phyloP scores from a whole-genome alignment of 2,888 invertebrate genomes.

The Folsomia candida region DNA sequence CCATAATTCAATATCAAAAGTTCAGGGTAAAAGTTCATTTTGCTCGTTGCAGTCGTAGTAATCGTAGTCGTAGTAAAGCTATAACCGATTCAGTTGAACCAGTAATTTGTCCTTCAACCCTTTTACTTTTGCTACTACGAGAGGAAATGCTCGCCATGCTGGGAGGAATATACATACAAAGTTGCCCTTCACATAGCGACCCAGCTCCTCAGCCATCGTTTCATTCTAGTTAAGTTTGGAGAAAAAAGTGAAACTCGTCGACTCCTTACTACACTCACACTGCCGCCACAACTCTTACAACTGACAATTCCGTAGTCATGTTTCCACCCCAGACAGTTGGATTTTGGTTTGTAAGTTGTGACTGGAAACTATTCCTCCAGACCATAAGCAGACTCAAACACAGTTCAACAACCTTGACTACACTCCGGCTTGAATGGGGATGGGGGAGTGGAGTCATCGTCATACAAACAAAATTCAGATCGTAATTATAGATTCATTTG shows the following conservation, averaged over 20 bases:
- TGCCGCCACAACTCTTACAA: not conserved
- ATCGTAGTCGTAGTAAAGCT: too few relatives aligned
- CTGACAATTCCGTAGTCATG: not conserved
- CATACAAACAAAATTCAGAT: constrained; percentile 6
- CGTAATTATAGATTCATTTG: constrained; percentile 8
- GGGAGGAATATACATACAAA: too few relatives aligned
- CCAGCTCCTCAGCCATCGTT: not conserved
- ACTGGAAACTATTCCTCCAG: not conserved
- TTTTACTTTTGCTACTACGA: too few relatives aligned
- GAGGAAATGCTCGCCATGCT: too few relatives aligned
- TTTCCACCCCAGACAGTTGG: not conserved
- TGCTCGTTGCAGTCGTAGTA: too few relatives aligned
- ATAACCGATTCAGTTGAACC: too few relatives aligned
- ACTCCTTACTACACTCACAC: not conserved
- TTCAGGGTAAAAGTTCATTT: too few relatives aligned
- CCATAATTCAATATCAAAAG: too few relatives aligned
- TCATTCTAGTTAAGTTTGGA: not conserved
- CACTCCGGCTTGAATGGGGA: not conserved
- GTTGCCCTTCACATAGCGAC: too few relatives aligned
- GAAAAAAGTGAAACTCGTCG: not conserved
- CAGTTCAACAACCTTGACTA: constrained; percentile 3
- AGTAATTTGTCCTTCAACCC: too few relatives aligned
- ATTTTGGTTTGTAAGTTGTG: not conserved
- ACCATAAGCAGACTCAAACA: not conserved
- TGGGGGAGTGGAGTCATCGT: not conserved